Conservation (phyloP, 2,113 vertebrate genomes). For the Sciurus niger region DNA sequence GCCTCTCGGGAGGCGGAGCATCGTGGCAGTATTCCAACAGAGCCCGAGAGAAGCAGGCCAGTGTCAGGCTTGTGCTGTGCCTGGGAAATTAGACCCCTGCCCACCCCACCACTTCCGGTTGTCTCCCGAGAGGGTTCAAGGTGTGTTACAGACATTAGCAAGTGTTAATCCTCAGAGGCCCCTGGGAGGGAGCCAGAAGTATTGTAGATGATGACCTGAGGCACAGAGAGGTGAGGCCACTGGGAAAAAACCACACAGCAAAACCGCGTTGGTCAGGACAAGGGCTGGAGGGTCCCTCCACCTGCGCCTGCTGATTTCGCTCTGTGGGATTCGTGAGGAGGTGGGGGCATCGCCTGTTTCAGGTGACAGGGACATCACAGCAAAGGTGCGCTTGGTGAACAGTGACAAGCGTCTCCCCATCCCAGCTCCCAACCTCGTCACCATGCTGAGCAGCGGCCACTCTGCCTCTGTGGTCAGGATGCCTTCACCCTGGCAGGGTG, state of each 20-base stretch:
- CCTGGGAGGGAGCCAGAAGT: neutral
- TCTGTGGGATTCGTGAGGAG: neutral
- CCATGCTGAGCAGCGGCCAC: neutral
- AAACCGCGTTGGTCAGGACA: neutral
- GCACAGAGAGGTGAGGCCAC: slow-evolving; percentile 73
- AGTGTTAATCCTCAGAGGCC: slow-evolving; percentile 32
- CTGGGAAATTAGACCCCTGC: neutral
- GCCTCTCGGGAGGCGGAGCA: rapidly evolving
- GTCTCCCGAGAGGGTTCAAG: slow-evolving; percentile 39
- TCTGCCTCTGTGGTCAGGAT: rapidly evolving
- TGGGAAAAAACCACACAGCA: slow-evolving; percentile 21
- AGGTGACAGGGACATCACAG: neutral
- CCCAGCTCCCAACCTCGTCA: neutral
- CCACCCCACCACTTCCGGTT: neutral
- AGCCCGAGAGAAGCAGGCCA: rapidly evolving
- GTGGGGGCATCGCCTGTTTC: neutral
- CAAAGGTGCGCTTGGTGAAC: too few relatives aligned
- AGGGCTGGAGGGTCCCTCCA: neutral
- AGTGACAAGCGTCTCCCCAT: neutral
- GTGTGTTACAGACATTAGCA: slow-evolving; percentile 65
- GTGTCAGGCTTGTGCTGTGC: rapidly evolving
- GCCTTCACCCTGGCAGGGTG: neutral
- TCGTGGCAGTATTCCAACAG: rapidly evolving
- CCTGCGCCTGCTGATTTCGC: rapidly evolving
- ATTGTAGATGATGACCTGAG: slow-evolving; percentile 6